A percentile compares a stretch with the other conserved stretches of the same genome.
Evolutionary conservation across 2,113 vertebrate species (phyloP).

Genomic region (Orientallactaga bullata): DNA sequence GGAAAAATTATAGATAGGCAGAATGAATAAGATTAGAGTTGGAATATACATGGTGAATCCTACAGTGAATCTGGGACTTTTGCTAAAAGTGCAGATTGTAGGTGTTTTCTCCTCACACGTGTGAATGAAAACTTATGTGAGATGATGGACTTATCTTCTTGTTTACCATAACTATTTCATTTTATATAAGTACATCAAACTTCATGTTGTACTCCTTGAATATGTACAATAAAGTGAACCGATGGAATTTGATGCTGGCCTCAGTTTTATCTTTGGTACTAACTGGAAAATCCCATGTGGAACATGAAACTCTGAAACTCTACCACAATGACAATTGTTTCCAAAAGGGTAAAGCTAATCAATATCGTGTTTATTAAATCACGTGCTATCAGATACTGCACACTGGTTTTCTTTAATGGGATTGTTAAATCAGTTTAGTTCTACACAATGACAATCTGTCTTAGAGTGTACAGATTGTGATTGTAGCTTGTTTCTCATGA

Average conservation of each 20-base stretch:
- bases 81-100: not conserved
- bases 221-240: not conserved
- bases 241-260: not conserved
- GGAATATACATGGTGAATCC: not conserved
- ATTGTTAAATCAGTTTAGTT: not conserved
- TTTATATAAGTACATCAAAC: not conserved
- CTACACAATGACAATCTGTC: not conserved
- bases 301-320: not conserved
- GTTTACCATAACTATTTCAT: not conserved
- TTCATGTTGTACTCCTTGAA: not conserved
- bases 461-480: not conserved
- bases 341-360: not conserved
- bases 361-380: not conserved
- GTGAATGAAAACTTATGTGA: not conserved
- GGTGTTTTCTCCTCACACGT: not conserved
- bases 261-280: not conserved
- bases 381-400: not conserved
- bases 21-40: not conserved
- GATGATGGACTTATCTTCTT: not conserved
- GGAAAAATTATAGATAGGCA: not conserved
- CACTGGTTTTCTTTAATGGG: not conserved
- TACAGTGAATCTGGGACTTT: not conserved
- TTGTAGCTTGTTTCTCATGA: not conserved
- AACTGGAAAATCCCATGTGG: not conserved
- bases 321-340: slow-evolving; percentile 1